phyloP scores from a whole-genome alignment of 2,113 vertebrate genomes.

The Verasper variegatus region DNA sequence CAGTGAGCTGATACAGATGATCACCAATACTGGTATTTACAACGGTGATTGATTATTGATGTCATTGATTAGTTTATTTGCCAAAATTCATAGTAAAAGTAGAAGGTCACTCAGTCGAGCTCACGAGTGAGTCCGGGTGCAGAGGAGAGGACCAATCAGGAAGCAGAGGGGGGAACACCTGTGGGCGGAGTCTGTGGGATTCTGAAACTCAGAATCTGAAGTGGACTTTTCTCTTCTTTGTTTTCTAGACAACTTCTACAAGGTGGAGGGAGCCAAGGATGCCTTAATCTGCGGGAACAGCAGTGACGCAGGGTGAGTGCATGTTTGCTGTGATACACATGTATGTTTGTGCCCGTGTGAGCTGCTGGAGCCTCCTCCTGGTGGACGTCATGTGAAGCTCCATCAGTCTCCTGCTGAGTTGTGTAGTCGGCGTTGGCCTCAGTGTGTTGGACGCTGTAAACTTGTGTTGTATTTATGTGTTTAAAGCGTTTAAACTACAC shows the following conservation, averaged over 20 bases:
- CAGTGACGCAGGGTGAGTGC: conserved; percentile 90
- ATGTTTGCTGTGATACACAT: neutral
- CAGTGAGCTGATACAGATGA: neutral
- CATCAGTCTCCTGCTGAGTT: too few relatives aligned
- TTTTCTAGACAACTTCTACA: conserved; percentile 89
- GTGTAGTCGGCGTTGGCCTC: too few relatives aligned
- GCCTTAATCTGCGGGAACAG: conserved; percentile 93
- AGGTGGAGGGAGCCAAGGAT: conserved; percentile 91
- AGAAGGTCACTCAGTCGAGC: too few relatives aligned
- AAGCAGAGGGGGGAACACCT: neutral
- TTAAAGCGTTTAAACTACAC: too few relatives aligned
- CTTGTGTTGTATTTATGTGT: too few relatives aligned
- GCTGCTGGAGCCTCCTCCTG: too few relatives aligned
- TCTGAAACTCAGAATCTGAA: neutral
- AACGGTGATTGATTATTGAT: too few relatives aligned
- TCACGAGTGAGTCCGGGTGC: too few relatives aligned
- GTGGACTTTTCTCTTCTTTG: neutral
- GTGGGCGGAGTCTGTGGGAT: neutral
- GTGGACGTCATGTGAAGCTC: too few relatives aligned
- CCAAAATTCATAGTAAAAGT: too few relatives aligned
- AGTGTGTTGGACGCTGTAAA: neutral
- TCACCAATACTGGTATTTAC: neutral
- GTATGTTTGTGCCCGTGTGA: neutral
- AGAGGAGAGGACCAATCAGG: too few relatives aligned
- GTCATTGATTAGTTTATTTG: too few relatives aligned